Percentiles rank a stretch among this genome's conserved stretches.
Evolutionary conservation across 2,888 invertebrate genomes (phyloP).

Genomic region (Antheraea yamamai): DNA sequence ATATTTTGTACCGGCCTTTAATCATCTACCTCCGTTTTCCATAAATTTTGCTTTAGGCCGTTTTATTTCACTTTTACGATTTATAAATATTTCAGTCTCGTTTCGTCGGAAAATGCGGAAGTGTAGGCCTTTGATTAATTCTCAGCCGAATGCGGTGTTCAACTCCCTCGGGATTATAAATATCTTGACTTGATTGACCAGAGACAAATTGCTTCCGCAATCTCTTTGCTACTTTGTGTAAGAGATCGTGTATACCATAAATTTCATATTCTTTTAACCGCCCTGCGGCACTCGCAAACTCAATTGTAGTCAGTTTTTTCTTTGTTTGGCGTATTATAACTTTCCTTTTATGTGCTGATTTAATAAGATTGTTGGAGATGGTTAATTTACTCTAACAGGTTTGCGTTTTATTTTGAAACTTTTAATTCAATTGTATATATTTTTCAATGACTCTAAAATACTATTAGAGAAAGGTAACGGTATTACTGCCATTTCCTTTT

Average conservation of each 20-base stretch:
- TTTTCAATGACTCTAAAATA: neutral
- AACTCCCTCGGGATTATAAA: conserved; percentile 23
- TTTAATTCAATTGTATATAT: neutral
- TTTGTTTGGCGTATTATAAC: conserved; percentile 2
- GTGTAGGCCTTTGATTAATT: conserved; percentile 39
- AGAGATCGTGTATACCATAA: conserved; percentile 10
- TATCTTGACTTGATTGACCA: conserved; percentile 38
- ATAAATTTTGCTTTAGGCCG: conserved; percentile 29
- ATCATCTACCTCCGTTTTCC: conserved; percentile 1
- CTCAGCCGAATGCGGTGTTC: conserved; percentile 21
- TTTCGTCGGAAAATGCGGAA: conserved; percentile 18
- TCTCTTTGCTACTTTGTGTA: conserved; percentile 25
- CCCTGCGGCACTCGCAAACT: neutral
- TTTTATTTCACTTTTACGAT: conserved; percentile 34
- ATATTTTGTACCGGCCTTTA: neutral
- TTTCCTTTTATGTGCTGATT: neutral
- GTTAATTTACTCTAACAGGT: neutral
- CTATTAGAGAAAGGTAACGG: neutral
- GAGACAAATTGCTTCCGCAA: conserved; percentile 28
- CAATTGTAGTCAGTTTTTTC: neutral
- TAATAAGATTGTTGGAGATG: neutral
- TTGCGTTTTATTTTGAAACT: neutral
- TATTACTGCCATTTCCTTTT: neutral
- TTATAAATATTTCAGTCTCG: conserved; percentile 36
- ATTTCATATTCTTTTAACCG: neutral